Evolutionary conservation across 2,797 vertebrate genomes (phyloP).

Genomic region (Malacoraja senta): DNA sequence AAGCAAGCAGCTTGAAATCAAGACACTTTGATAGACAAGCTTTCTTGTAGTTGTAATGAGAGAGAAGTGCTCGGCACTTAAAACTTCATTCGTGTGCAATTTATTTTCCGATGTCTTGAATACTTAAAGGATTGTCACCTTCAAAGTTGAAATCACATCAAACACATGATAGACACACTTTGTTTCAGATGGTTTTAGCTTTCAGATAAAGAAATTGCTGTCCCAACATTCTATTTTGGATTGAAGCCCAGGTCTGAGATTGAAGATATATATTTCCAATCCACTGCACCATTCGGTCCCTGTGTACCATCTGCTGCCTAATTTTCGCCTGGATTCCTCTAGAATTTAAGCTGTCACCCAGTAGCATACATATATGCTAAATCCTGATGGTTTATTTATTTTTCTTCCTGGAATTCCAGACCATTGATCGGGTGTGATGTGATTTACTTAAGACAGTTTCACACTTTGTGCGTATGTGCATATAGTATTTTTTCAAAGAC

Average conservation of each 20-base stretch:
- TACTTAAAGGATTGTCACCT: background rate
- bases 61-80: background rate
- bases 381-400: background rate
- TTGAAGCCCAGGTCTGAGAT: constrained; percentile 4
- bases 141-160: no score
- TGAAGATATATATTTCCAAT: constrained; percentile 26
- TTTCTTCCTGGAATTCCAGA: background rate
- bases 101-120: background rate
- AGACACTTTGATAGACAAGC: background rate
- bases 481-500: background rate
- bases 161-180: background rate
- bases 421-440: background rate
- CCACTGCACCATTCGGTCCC: background rate
- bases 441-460: background rate
- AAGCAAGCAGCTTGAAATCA: background rate
- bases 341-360: constrained; percentile 3
- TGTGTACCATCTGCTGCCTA: background rate
- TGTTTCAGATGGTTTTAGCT: background rate
- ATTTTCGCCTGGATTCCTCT: constrained; percentile 13
- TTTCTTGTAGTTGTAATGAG: background rate
- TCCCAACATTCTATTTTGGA: background rate
- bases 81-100: background rate
- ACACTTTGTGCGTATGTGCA: background rate
- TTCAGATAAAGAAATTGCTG: background rate
- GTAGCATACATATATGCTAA: background rate